Conservation (phyloP, 2,113 vertebrate species). For the Xiphias gladius region DNA sequence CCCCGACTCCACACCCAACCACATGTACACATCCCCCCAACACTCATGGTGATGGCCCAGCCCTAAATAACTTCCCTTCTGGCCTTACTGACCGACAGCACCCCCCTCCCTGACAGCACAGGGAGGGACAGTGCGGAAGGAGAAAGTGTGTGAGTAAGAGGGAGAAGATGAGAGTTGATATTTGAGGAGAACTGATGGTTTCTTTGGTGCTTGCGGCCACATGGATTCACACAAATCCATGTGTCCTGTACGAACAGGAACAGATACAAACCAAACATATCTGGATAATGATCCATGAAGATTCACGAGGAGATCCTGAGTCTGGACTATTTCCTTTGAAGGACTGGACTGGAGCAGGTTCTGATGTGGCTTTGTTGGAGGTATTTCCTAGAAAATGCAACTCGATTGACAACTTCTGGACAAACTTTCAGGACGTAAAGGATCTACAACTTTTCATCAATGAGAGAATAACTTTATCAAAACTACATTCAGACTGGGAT, state of each 20-base stretch:
- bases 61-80: constrained; percentile 80
- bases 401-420: not conserved
- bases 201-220: constrained; percentile 4
- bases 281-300: not conserved
- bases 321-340: constrained; percentile 3
- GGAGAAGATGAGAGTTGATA: constrained; percentile 32
- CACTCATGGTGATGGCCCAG: constrained; percentile 62
- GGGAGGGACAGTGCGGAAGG: constrained; percentile 15
- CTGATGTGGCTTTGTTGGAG: not conserved
- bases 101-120: constrained; percentile 19
- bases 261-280: not conserved
- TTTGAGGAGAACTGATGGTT: constrained; percentile 21
- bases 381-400: not conserved
- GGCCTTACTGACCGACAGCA: constrained; percentile 33
- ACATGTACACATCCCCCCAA: constrained; percentile 51
- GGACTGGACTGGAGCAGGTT: not conserved
- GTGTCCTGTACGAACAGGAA: not conserved
- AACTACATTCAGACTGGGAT: not conserved
- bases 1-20: constrained; percentile 51
- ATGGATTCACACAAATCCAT: constrained; percentile 11
- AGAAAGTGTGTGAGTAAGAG: constrained; percentile 52
- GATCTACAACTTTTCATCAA: not conserved
- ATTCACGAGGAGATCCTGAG: not conserved
- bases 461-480: not conserved
- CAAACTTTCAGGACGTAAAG: constrained; percentile 5